Evolutionary conservation across 1,140 invertebrate species (phyloP).

Genomic region (Drosophila malerkotliana): DNA sequence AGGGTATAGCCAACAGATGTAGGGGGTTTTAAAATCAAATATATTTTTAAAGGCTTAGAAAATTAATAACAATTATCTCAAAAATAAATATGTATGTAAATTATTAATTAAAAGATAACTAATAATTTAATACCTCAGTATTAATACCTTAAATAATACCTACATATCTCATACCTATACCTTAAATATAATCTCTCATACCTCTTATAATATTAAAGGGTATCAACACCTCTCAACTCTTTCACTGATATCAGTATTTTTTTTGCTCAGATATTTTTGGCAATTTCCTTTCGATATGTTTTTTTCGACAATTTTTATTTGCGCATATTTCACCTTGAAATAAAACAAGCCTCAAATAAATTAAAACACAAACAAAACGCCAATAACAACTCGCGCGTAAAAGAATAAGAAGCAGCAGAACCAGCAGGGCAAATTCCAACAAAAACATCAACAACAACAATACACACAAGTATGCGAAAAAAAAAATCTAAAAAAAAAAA

Average conservation of each 20-base stretch:
- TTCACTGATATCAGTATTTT: not conserved
- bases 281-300: constrained; percentile 51
- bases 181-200: too few species aligned
- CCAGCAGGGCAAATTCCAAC: constrained; percentile 57
- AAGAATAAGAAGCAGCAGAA: constrained; percentile 41
- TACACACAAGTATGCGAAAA: constrained; percentile 14
- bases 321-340: constrained; percentile 79
- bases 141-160: too few species aligned
- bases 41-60: not conserved
- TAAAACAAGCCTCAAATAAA: constrained; percentile 76
- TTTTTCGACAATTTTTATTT: constrained; percentile 56
- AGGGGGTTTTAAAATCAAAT: too few species aligned
- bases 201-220: not conserved
- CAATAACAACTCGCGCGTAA: constrained; percentile 50
- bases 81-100: too few species aligned
- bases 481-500: not conserved
- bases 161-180: too few species aligned
- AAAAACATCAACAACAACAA: constrained; percentile 24
- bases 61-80: too few species aligned
- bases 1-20: too few species aligned
- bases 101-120: too few species aligned
- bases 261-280: constrained; percentile 26
- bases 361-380: constrained; percentile 59
- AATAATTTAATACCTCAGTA: too few species aligned
- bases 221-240: constrained; percentile 10